A percentile compares a stretch with the other conserved stretches of the same genome.
Conservation (phyloP, 2,888 invertebrate genomes). For the Dastarcus helophoroides region DNA sequence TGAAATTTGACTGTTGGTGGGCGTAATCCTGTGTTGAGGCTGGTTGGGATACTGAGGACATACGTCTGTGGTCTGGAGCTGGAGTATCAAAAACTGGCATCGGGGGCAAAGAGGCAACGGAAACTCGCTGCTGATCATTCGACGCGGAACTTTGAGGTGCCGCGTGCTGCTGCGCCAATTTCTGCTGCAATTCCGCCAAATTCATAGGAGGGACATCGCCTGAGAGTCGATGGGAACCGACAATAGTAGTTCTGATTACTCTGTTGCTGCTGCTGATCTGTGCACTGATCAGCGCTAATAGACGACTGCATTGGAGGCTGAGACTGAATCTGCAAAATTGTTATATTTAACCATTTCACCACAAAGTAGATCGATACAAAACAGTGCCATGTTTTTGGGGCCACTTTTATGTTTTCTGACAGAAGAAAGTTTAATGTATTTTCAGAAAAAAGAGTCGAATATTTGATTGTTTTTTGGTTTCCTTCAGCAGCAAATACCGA, state of each 20-base stretch:
- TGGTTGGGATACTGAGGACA: conserved; percentile 31
- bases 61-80: conserved; percentile 23
- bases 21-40: conserved; percentile 20
- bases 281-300: conserved; percentile 25
- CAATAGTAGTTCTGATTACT: no score
- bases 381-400: no score
- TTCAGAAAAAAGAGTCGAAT: no score
- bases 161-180: conserved; percentile 28
- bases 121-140: conserved; percentile 23
- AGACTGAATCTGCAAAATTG: no score
- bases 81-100: conserved; percentile 26
- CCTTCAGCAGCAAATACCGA: no score
- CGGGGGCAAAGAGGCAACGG: conserved; percentile 30
- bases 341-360: no score
- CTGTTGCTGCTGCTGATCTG: conserved; percentile 17
- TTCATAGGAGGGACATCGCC: conserved; percentile 28
- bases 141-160: conserved; percentile 9
- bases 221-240: conserved; percentile 24
- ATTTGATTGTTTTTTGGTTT: no score
- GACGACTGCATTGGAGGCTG: no score
- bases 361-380: no score
- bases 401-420: no score
- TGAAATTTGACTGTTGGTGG: conserved; percentile 12
- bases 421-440: no score
- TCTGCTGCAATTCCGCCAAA: conserved; percentile 31